Base-by-base conservation (phyloP, 2,888 invertebrate genomes). In the Xestia ashworthii region DNA sequence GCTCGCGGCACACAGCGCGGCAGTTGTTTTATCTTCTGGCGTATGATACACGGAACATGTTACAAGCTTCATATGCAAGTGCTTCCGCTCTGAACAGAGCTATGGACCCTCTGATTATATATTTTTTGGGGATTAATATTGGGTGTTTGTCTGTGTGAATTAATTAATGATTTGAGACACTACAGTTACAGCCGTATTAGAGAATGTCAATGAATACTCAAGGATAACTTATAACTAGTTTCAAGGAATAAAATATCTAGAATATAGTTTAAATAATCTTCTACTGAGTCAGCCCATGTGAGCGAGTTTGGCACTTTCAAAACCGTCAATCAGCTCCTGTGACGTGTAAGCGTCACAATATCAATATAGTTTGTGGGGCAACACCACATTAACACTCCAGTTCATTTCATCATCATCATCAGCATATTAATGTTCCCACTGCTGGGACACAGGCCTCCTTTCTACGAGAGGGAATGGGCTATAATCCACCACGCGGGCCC, bases 21-120 rank as follows among this genome's bases (percentile, higher is more conserved):
- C 89, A 85, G 87, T 86, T 91, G 87, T 89, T 89, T 91, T 91
- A 91, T 91, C 91, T 90, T 77, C 84, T 82, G 83, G 79, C 74
- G 72, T 77, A 85, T 89, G 90, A 89, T 90, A 91, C 66, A 50
- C 85, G 67, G 50, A 66, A 62, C 78, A 78, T 44, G 86, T 69
- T 76, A 71, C 78, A 41, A 16, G 83, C 66, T 86, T 58, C 83
- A 74, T 76, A 78, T 85, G 78, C 87, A 80, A 83, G 73, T 69
- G 66, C n/a, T 81, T 74, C 73, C 83, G 65, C 12, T 62, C 14
- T 38, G 69, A 60, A 78, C 64, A 71, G 22, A 32, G 22, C 62
- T 48, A 68, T 50, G 19, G 50, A 65, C 41, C 16, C 25, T 22
- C 74, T 74, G 84, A 75, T 81, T 73, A 71, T 58, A 78, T 62